phyloP scores from a whole-genome alignment of 1,140 invertebrate genomes.

The Eriocheir sinensis region DNA sequence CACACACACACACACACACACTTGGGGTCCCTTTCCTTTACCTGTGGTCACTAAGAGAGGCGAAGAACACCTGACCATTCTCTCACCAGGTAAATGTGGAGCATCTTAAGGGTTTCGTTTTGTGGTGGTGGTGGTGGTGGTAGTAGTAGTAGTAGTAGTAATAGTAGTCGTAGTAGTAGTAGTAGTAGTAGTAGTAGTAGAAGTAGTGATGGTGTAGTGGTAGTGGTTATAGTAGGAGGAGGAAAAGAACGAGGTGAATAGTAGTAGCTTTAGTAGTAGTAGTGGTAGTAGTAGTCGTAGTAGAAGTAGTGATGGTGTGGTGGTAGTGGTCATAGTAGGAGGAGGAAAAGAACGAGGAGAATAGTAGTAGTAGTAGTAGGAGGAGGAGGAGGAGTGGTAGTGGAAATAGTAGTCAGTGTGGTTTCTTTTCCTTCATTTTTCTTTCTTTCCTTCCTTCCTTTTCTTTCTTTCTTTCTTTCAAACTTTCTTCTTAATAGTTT shows the following conservation, averaged over 20 bases:
- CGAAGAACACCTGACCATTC: too few relatives aligned
- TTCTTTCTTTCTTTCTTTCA: too few relatives aligned
- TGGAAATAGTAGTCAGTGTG: too few relatives aligned
- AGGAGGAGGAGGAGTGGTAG: too few relatives aligned
- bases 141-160: background rate
- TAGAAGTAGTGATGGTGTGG: background rate
- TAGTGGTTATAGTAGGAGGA: background rate
- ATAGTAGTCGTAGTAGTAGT: background rate
- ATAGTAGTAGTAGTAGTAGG: slow-evolving; percentile 1
- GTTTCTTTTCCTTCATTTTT: too few relatives aligned
- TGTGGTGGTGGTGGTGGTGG: background rate
- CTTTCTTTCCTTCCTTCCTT: too few relatives aligned
- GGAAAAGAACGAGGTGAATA: too few relatives aligned
- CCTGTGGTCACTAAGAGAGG: too few relatives aligned
- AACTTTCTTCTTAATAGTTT: too few relatives aligned
- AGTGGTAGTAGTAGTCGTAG: background rate
- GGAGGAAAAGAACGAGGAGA: background rate
- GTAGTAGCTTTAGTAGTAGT: background rate
- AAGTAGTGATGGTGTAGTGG: background rate
- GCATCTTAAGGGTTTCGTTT: background rate
- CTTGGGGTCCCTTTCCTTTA: too few relatives aligned
- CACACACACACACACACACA: too few relatives aligned
- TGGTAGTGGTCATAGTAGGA: background rate
- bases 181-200: background rate
- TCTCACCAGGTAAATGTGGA: background rate